Base-by-base conservation (phyloP, 1,140 invertebrate genomes). In the Zaprionus lachaisei region DNA sequence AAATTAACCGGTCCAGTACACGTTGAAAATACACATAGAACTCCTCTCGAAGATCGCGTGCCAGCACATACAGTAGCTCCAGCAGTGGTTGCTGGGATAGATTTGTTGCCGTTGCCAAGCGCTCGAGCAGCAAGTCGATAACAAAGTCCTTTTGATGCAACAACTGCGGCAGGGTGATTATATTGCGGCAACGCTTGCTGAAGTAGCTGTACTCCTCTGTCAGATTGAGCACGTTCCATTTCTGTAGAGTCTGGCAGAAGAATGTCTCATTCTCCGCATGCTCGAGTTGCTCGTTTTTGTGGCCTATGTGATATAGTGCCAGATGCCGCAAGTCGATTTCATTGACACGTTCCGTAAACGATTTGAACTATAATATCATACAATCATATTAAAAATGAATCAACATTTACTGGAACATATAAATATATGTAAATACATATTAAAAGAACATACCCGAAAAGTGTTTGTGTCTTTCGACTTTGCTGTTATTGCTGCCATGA, bases 201-300 rank as follows among this genome's bases (percentile, higher is more conserved):
- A 98, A 97, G 22, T 94, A 93, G 56, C 94, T 94, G 93, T 96
- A 99, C 85, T 96, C 96, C 80, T 97, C 95, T 2, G 97, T 97
- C 63, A 97, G 94, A 93, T 98, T 98, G 22, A 98, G 94, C 41
- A 96, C 95, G 83, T 95, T 95, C 97, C 97, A 98, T 94, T 98
- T 98, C 76, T 96, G 94, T n/a, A 98, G 86, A 0, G 97, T 95
- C 91, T 97, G 94, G 83, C 95, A 94, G 92, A 98, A 98, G 92
- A 95, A 96, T 4, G 97, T 97, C 79, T 96, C 95, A 41, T 93
- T 92, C 70, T 96, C 95, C 9, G 57, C 84, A 41, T 94, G 94
- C 31, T 94, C 93, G 41, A 95, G 94, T 58, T 94, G 94, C 83
- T 96, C 94, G 92, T 96, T 95, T 85, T 94, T 94, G 94, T 97